Percentiles rank a stretch among this genome's conserved stretches.
Conservation (phyloP, 2,888 invertebrate genomes). For the Endotricha flammealis region DNA sequence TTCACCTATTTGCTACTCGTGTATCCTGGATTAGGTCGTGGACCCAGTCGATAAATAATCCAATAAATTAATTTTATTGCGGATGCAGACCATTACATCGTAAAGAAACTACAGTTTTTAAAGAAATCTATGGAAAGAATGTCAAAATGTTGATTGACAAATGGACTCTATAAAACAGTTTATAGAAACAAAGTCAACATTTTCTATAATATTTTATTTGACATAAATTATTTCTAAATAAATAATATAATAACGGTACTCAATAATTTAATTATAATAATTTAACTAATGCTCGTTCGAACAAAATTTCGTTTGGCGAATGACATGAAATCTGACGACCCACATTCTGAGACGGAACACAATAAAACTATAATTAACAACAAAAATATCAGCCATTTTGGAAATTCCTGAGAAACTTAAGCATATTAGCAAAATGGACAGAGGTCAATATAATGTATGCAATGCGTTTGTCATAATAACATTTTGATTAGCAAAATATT, state of each 20-base stretch:
- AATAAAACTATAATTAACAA: too few species aligned
- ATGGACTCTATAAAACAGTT: background rate
- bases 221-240: background rate
- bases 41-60: background rate
- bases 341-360: too few species aligned
- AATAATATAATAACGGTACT: too few species aligned
- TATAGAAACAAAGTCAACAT: too few species aligned
- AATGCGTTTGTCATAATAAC: background rate
- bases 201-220: background rate
- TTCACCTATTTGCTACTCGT: background rate
- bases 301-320: too few species aligned
- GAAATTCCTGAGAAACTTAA: too few species aligned
- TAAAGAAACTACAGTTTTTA: background rate
- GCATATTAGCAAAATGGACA: too few species aligned
- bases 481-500: background rate
- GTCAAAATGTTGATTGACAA: too few species aligned
- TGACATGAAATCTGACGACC: too few species aligned
- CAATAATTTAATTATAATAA: too few species aligned
- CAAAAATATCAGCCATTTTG: too few species aligned
- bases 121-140: background rate
- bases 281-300: too few species aligned
- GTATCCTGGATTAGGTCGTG: background rate
- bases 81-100: background rate
- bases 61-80: constrained; percentile 1
- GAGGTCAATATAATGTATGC: background rate